Conservation (phyloP, 2,888 invertebrate species). For the Nomada ruficornis region DNA sequence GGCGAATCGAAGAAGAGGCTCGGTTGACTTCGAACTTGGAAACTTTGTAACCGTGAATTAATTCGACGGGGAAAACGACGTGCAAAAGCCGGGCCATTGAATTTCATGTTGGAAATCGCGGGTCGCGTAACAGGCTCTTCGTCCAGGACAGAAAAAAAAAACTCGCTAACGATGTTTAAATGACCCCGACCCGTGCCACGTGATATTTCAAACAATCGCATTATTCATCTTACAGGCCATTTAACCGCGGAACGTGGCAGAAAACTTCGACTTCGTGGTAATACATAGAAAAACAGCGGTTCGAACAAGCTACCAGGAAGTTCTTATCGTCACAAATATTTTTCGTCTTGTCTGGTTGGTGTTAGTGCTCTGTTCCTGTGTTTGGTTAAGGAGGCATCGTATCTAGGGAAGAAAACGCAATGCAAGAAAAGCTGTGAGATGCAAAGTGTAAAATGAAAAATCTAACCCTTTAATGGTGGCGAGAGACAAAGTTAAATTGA, state of each 20-base stretch:
- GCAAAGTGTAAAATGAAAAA: too few relatives aligned
- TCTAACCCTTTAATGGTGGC: too few relatives aligned
- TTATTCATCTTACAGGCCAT: slow-evolving; percentile 53
- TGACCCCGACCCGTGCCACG: slow-evolving; percentile 29
- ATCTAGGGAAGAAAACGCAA: too few relatives aligned
- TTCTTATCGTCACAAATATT: neutral
- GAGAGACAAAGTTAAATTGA: too few relatives aligned
- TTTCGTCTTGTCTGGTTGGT: neutral
- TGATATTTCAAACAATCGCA: slow-evolving; percentile 48
- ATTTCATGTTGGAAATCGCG: slow-evolving; percentile 34
- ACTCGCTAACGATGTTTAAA: slow-evolving; percentile 56
- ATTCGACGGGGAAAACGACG: slow-evolving; percentile 38
- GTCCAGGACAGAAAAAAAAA: slow-evolving; percentile 11
- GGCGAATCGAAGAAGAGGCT: neutral
- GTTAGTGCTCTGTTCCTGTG: neutral
- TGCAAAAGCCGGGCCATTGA: slow-evolving; percentile 45
- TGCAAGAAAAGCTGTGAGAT: too few relatives aligned
- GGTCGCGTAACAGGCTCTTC: slow-evolving; percentile 12
- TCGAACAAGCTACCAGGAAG: neutral
- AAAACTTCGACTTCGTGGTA: slow-evolving; percentile 18
- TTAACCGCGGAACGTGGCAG: slow-evolving; percentile 31
- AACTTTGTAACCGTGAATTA: slow-evolving; percentile 41
- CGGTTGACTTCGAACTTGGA: slow-evolving; percentile 2
- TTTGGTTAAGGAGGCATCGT: neutral
- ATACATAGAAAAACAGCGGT: slow-evolving; percentile 28